Percentiles rank a stretch among this genome's conserved stretches.
Evolutionary conservation across 1,140 invertebrate species (phyloP).

Genomic region (Laupala kohalensis): DNA sequence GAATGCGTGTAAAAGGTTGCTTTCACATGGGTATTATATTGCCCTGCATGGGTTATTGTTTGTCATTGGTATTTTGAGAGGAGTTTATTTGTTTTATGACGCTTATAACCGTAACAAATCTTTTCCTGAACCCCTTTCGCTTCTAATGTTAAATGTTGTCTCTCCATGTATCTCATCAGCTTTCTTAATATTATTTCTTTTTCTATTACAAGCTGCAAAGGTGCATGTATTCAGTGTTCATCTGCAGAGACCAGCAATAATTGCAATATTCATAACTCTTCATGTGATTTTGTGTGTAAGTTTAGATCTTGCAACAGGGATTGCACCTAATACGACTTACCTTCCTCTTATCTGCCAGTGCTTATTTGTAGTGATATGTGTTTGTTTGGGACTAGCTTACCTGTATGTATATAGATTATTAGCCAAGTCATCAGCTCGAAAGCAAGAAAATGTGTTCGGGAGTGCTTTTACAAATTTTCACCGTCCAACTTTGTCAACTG

Average conservation of each 20-base stretch:
- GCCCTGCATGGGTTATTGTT: constrained; percentile 68
- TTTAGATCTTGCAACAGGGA: constrained; percentile 55
- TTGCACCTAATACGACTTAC: constrained; percentile 34
- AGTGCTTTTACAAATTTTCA: constrained; percentile 26
- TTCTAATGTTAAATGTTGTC: constrained; percentile 67
- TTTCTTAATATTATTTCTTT: constrained; percentile 72
- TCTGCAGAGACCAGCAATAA: constrained; percentile 40
- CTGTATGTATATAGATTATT: constrained; percentile 59
- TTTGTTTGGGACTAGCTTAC: constrained; percentile 68
- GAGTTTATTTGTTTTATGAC: constrained; percentile 78
- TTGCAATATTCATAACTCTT: constrained; percentile 56
- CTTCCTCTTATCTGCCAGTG: constrained; percentile 67
- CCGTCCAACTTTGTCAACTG: constrained; percentile 44
- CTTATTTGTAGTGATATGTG: constrained; percentile 63
- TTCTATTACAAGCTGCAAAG: constrained; percentile 57
- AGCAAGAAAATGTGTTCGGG: constrained; percentile 28
- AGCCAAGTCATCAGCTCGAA: constrained; percentile 27
- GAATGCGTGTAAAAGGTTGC: constrained; percentile 63
- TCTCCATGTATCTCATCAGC: constrained; percentile 71
- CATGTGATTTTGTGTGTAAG: constrained; percentile 64
- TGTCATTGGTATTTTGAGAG: constrained; percentile 61
- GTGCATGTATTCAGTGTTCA: constrained; percentile 28
- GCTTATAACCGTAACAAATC: constrained; percentile 71
- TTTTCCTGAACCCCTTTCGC: constrained; percentile 61
- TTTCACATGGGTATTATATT: constrained; percentile 71